Percentiles rank a stretch among this genome's conserved stretches.
Evolutionary conservation across 2,888 invertebrate species (phyloP).

Genomic region (Pardosa pseudoannulata): DNA sequence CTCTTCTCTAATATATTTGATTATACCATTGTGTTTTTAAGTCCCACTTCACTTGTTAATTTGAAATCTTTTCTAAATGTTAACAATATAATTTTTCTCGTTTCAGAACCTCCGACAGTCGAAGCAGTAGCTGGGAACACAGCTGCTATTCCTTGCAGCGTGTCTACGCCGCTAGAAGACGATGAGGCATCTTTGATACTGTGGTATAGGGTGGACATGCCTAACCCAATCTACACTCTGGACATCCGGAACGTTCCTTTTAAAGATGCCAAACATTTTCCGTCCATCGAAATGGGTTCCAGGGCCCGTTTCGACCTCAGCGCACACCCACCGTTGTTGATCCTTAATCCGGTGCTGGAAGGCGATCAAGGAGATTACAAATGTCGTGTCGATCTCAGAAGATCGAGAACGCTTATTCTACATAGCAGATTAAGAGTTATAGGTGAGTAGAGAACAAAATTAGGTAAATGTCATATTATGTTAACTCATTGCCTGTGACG

Average conservation of each 20-base stretch:
- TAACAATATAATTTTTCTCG: neutral
- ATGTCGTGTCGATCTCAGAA: slow-evolving; percentile 67
- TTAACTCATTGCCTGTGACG: too few relatives aligned
- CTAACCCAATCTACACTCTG: slow-evolving; percentile 68
- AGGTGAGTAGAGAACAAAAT: too few relatives aligned
- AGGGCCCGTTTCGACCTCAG: slow-evolving; percentile 58
- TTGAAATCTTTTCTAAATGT: too few relatives aligned
- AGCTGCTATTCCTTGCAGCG: slow-evolving; percentile 59
- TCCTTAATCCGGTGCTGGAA: slow-evolving; percentile 28
- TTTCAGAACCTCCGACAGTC: slow-evolving; percentile 28
- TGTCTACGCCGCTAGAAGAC: slow-evolving; percentile 49
- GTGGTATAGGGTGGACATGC: slow-evolving; percentile 64
- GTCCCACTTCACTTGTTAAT: too few relatives aligned
- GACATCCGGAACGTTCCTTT: slow-evolving; percentile 58
- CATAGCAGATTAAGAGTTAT: slow-evolving; percentile 54
- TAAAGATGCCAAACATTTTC: slow-evolving; percentile 61
- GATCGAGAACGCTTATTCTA: slow-evolving; percentile 58
- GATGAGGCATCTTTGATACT: slow-evolving; percentile 65
- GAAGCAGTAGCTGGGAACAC: slow-evolving; percentile 50
- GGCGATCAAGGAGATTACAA: slow-evolving; percentile 65
- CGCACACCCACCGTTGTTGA: slow-evolving; percentile 44
- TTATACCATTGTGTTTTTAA: too few relatives aligned
- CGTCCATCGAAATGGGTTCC: slow-evolving; percentile 33
- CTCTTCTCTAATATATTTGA: too few relatives aligned
- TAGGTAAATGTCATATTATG: too few relatives aligned